These are phyloP conservation scores for Alcis repandata DNA, from an alignment of 2,888 invertebrate species.

Conservation along the genomic window DNA sequence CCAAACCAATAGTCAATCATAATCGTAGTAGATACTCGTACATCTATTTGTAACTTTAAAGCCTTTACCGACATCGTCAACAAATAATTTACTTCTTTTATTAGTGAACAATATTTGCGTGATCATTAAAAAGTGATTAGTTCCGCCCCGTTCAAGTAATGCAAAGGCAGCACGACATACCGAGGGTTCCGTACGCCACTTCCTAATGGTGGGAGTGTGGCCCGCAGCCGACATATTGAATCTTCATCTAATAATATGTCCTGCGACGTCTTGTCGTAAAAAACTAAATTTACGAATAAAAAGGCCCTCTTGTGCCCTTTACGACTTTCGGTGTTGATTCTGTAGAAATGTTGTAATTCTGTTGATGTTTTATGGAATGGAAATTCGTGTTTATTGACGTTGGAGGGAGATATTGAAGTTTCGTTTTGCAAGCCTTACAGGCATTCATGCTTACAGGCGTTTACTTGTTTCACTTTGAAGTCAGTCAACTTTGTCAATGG, in stretches of 20 bases:
- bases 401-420: conserved; percentile 5
- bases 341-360: conserved; percentile 27
- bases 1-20: too few species aligned
- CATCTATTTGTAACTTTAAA: background rate
- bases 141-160: conserved; percentile 32
- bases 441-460: too few species aligned
- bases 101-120: background rate
- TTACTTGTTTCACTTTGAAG: conserved; percentile 3
- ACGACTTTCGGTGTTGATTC: conserved; percentile 38
- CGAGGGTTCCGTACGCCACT: conserved; percentile 79
- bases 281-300: conserved; percentile 63
- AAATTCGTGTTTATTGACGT: conserved; percentile 23
- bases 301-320: conserved; percentile 48
- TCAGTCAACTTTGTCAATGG: background rate
- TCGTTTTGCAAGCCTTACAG: conserved; percentile 1
- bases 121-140: conserved; percentile 5
- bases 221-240: conserved; percentile 76
- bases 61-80: background rate
- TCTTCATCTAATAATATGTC: conserved; percentile 80
- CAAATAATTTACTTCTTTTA: background rate
- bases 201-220: conserved; percentile 78
- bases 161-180: conserved; percentile 71
- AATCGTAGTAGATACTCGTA: too few species aligned
- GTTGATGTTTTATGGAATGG: conserved; percentile 28
- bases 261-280: conserved; percentile 65